These are phyloP conservation scores for Drosophila novamexicana DNA, from an alignment of 1,140 invertebrate species.

Conservation along the genomic window DNA sequence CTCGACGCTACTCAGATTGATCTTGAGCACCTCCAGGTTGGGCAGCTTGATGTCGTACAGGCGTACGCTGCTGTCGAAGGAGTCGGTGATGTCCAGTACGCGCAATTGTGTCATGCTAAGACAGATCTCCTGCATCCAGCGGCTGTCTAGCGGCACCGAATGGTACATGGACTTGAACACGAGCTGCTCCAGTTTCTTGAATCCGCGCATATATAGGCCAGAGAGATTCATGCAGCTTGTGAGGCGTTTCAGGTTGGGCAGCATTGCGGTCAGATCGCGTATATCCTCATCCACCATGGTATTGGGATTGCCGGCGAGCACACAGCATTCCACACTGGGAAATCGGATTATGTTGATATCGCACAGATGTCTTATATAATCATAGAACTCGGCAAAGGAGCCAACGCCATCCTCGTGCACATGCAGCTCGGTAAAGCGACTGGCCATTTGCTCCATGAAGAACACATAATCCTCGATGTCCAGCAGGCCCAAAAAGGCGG, in stretches of 20 bases:
- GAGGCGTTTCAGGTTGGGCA: slow-evolving; percentile 63
- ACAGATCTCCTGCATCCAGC: slow-evolving; percentile 66
- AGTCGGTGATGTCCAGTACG: slow-evolving; percentile 66
- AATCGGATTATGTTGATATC: slow-evolving; percentile 59
- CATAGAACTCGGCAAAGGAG: slow-evolving; percentile 63
- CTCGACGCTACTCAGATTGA: slow-evolving; percentile 66
- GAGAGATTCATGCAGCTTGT: slow-evolving; percentile 70
- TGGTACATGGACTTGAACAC: slow-evolving; percentile 68
- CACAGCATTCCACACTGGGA: slow-evolving; percentile 52
- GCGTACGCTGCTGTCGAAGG: slow-evolving; percentile 58
- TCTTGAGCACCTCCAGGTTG: slow-evolving; percentile 66
- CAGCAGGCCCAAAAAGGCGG: slow-evolving; percentile 47
- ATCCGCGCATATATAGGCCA: slow-evolving; percentile 49
- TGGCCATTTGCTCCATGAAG: slow-evolving; percentile 68
- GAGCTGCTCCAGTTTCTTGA: slow-evolving; percentile 62
- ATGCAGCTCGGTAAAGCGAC: slow-evolving; percentile 59
- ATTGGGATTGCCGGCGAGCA: slow-evolving; percentile 54
- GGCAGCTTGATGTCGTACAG: slow-evolving; percentile 64
- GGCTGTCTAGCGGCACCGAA: slow-evolving; percentile 60
- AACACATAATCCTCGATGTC: slow-evolving; percentile 72
- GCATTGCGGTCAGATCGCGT: slow-evolving; percentile 50
- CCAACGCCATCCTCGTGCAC: slow-evolving; percentile 65
- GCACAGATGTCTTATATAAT: slow-evolving; percentile 64
- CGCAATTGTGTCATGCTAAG: slow-evolving; percentile 48
- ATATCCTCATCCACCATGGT: slow-evolving; percentile 62